Evolutionary conservation across 1,140 invertebrate species (phyloP).

Genomic region (Saccostrea glomerata): DNA sequence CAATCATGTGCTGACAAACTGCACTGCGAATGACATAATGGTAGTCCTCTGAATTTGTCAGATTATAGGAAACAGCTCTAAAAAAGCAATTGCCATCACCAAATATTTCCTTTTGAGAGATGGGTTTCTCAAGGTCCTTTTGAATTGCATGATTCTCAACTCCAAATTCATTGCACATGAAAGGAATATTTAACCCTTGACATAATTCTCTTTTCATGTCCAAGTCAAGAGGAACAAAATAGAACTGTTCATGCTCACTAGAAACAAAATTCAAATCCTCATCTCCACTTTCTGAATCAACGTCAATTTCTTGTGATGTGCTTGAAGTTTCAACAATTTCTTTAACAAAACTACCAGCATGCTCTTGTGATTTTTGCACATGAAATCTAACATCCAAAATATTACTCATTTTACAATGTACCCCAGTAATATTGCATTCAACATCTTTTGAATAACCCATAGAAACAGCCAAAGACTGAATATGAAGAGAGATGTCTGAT

Average conservation of each 20-base stretch:
- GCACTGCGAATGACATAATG: neutral
- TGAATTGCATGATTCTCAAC: neutral
- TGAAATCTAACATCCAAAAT: neutral
- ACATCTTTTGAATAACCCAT: neutral
- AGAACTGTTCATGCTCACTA: neutral
- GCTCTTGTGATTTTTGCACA: neutral
- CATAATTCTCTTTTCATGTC: neutral
- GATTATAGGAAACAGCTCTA: neutral
- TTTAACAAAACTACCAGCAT: neutral
- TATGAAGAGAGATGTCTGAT: neutral
- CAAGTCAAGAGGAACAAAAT: neutral
- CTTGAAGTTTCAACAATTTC: neutral
- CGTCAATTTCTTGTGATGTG: neutral
- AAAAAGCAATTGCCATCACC: conserved; percentile 40
- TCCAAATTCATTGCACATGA: neutral
- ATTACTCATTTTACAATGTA: neutral
- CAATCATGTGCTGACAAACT: neutral
- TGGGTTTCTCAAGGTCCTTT: neutral
- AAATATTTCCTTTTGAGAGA: neutral
- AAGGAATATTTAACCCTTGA: neutral
- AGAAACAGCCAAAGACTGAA: neutral
- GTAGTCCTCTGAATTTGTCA: neutral
- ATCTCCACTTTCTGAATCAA: neutral
- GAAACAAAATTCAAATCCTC: neutral
- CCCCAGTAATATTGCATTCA: neutral